Evolutionary conservation across 2,797 vertebrate genomes (phyloP).

Genomic region (Mycteria americana): DNA sequence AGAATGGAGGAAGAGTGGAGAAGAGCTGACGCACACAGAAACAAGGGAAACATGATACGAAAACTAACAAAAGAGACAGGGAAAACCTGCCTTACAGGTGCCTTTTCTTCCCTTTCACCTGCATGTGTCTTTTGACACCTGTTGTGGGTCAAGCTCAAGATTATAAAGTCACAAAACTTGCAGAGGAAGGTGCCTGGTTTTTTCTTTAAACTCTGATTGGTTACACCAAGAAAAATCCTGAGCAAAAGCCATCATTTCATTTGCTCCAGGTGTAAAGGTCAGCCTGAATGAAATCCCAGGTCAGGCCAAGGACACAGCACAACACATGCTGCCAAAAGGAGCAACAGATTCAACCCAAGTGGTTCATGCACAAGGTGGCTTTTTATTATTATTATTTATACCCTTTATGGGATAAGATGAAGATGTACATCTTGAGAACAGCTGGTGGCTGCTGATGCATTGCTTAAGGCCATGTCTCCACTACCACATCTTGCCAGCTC

Average conservation of each 20-base stretch:
- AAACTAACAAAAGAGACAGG: not conserved
- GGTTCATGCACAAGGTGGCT: not conserved
- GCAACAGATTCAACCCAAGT: not conserved
- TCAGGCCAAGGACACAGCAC: not conserved
- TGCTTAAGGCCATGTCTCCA: not conserved
- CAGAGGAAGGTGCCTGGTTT: not conserved
- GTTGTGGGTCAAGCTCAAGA: not conserved
- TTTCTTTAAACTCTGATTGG: not conserved
- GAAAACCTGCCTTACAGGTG: not conserved
- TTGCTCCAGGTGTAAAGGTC: not conserved
- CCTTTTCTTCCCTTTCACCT: not conserved
- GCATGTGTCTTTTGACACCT: not conserved
- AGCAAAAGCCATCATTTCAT: not conserved
- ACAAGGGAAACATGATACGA: not conserved
- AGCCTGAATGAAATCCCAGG: not conserved
- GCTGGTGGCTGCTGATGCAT: not conserved
- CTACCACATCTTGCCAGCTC: not conserved
- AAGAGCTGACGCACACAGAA: not conserved
- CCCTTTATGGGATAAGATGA: not conserved
- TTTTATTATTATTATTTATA: not conserved
- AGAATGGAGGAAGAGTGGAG: not conserved
- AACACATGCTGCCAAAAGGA: not conserved
- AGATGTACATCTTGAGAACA: not conserved
- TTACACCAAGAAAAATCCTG: not conserved
- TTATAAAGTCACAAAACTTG: not conserved